Percentiles rank a stretch among this genome's conserved stretches.
phyloP scores from a whole-genome alignment of 2,888 invertebrate genomes.

The Philhelius pedissequus region DNA sequence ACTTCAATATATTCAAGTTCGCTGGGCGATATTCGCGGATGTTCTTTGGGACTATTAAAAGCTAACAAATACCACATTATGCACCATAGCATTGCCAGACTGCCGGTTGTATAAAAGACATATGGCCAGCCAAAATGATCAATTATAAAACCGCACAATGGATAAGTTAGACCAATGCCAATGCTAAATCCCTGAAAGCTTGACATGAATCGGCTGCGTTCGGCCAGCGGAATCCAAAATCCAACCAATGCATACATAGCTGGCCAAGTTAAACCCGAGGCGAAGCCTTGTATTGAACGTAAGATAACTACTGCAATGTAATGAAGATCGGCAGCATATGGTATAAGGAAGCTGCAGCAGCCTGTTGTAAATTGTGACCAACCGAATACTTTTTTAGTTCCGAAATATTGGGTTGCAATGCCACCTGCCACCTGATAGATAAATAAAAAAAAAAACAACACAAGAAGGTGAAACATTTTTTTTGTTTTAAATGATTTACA shows the following conservation, averaged over 20 bases:
- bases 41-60: slow-evolving; percentile 84
- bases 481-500: neutral
- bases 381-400: slow-evolving; percentile 85
- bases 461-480: neutral
- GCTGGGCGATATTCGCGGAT: slow-evolving; percentile 84
- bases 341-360: slow-evolving; percentile 84
- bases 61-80: slow-evolving; percentile 85
- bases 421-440: slow-evolving; percentile 81
- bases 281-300: slow-evolving; percentile 84
- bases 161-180: slow-evolving; percentile 86
- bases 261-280: slow-evolving; percentile 87
- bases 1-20: slow-evolving; percentile 84
- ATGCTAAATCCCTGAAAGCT: slow-evolving; percentile 88
- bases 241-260: slow-evolving; percentile 88
- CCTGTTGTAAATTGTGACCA: slow-evolving; percentile 86
- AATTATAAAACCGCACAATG: slow-evolving; percentile 85
- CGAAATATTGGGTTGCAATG: slow-evolving; percentile 84
- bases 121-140: slow-evolving; percentile 84
- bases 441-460: neutral
- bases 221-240: slow-evolving; percentile 86
- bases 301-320: slow-evolving; percentile 82
- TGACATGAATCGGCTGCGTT: slow-evolving; percentile 87
- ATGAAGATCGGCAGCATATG: slow-evolving; percentile 83
- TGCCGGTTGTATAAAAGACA: slow-evolving; percentile 86
- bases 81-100: slow-evolving; percentile 84